Evolutionary conservation across 2,888 invertebrate genomes (phyloP), one percentile per base, ranked within the genome.

Genomic region (Ctenicera cuprea): DNA sequence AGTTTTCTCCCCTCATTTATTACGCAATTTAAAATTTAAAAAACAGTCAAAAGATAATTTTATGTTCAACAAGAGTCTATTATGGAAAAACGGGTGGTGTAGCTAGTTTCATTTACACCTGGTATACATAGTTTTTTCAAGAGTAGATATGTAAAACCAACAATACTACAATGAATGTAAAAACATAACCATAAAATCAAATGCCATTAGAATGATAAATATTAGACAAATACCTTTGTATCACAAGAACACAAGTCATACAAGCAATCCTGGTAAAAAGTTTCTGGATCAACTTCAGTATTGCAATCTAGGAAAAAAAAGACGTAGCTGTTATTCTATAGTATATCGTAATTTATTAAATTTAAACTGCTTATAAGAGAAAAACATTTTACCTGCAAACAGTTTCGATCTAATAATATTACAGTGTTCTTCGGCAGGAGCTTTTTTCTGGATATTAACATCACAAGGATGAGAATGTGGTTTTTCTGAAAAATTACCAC

Each of bases 211-310:
- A n/a, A n/a, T n/a, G 9, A 12, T 38, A 61, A 14, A 38, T 33
- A 33, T 9, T 8, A 8, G 2, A 11, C 20, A 26, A 26, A 14
- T 64, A 73, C 80, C 68, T 89, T 88, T 0, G 82, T 82, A 64
- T 90, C 90, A 85, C 97, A 97, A 16, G 95, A 92, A 85, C 97
- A 97, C 88, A 96, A 91, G 85, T 97, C 97, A 87, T 94, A 96
- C 81, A 95, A 83, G 84, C 97, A 97, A 84, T 95, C 91, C 80
- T 92, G 91, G 86, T 95, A 94, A 87, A 90, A 96, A 0, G 91
- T 89, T 73, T 93, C 91, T 4, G 94, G 94, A 84, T 96, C 95
- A 14, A 97, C 94, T 82, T 91, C 88, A 90, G 92, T 92, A 84
- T 94, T 94, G 79, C 97, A 97, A n/a, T 90, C 95, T 92, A 20